These are phyloP conservation scores for Caenorhabditis brenneri DNA, from an alignment of 1,140 invertebrate species.

Conservation along the genomic window DNA sequence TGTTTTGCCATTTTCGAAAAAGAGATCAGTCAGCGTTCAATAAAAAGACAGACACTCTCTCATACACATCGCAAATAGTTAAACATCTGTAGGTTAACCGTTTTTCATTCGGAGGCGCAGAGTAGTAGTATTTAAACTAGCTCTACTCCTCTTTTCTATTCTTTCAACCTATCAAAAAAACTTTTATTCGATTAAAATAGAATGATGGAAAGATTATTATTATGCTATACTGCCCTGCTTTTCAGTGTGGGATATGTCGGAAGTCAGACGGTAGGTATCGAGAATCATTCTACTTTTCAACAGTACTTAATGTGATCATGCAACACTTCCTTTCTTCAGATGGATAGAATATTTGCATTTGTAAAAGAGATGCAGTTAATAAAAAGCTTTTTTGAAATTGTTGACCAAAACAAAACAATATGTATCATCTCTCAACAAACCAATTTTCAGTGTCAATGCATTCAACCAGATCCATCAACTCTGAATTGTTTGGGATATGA, in stretches of 20 bases:
- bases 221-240: not conserved
- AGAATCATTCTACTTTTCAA: too few relatives aligned
- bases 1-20: not conserved
- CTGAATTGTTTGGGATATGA: constrained; percentile 22
- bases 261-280: constrained; percentile 11
- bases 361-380: too few relatives aligned
- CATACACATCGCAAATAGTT: constrained; percentile 21
- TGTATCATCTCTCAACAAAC: not conserved
- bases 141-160: constrained; percentile 18
- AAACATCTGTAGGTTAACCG: constrained; percentile 33
- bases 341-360: too few relatives aligned
- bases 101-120: constrained; percentile 13
- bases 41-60: not conserved
- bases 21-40: constrained; percentile 21
- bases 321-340: too few relatives aligned
- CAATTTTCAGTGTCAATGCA: constrained; percentile 23
- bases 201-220: not conserved
- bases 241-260: not conserved
- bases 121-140: constrained; percentile 23
- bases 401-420: too few relatives aligned
- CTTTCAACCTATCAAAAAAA: constrained; percentile 11
- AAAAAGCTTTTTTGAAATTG: too few relatives aligned
- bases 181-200: not conserved
- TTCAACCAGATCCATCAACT: constrained; percentile 33
- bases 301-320: too few relatives aligned